Conservation (phyloP, 2,113 vertebrate genomes). For the Rhynchopsitta pachyrhyncha region DNA sequence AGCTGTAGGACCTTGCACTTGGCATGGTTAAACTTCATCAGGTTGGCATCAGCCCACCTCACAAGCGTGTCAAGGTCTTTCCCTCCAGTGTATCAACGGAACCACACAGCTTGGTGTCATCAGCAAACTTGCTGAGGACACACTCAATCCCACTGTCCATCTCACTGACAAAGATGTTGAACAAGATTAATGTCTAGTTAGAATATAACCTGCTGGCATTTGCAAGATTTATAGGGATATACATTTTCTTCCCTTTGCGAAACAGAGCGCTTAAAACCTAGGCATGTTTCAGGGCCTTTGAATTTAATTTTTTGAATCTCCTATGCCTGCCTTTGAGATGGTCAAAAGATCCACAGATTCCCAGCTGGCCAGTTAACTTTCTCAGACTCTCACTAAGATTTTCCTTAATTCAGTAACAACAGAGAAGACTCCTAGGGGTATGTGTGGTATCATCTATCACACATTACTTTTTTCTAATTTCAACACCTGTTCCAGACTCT, state of each 20-base stretch:
- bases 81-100: too few species aligned
- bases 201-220: not conserved
- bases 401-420: not conserved
- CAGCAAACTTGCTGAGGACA: too few species aligned
- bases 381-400: not conserved
- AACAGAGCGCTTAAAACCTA: not conserved
- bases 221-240: not conserved
- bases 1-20: too few species aligned
- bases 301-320: not conserved
- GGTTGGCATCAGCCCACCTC: too few species aligned
- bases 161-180: too few species aligned
- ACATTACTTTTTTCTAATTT: not conserved
- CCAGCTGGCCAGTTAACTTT: not conserved
- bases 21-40: too few species aligned
- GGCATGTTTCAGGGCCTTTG: not conserved
- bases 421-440: not conserved
- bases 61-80: too few species aligned
- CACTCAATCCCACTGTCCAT: too few species aligned
- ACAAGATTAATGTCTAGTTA: not conserved
- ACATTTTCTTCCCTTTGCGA: fast-evolving
- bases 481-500: not conserved
- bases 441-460: not conserved
- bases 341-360: not conserved
- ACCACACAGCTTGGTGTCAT: too few species aligned
- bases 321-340: not conserved